phyloP scores from a whole-genome alignment of 2,888 invertebrate species.

The Pristionchus fissidentatus region DNA sequence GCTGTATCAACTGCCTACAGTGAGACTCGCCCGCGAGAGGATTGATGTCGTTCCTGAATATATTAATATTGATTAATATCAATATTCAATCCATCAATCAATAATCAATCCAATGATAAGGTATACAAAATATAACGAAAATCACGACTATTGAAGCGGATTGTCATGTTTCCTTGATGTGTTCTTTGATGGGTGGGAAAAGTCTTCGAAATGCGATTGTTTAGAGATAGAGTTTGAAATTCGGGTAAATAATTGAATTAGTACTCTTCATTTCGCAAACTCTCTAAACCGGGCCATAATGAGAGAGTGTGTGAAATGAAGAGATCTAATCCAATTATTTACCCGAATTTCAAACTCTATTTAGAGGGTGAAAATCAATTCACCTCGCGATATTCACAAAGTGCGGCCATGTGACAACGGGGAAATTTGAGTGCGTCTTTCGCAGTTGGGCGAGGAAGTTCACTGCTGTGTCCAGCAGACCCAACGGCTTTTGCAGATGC shows the following conservation, averaged over 20 bases:
- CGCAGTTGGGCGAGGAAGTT: constrained; percentile 78
- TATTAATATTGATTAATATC: background rate
- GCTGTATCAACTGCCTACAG: constrained; percentile 81
- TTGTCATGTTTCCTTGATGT: background rate
- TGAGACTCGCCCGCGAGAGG: constrained; percentile 82
- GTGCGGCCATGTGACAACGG: constrained; percentile 81
- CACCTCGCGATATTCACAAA: constrained; percentile 77
- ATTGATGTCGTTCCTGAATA: constrained; percentile 79
- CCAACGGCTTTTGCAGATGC: constrained; percentile 79
- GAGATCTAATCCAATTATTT: too few relatives aligned
- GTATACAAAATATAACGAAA: too few relatives aligned
- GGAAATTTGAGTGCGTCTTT: constrained; percentile 80
- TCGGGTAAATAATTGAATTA: too few relatives aligned
- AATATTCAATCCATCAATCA: background rate
- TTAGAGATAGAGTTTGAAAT: too few relatives aligned
- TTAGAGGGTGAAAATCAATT: too few relatives aligned
- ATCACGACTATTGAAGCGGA: too few relatives aligned
- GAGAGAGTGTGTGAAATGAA: background rate
- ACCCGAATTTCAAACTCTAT: too few relatives aligned
- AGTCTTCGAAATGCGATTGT: too few relatives aligned
- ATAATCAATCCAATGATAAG: background rate
- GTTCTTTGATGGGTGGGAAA: background rate
- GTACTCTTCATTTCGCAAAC: too few relatives aligned
- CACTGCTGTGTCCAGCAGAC: constrained; percentile 81
- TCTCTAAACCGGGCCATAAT: too few relatives aligned